Evolutionary conservation across 1,140 invertebrate genomes (phyloP).

Genomic region (Zaprionus ghesquierei): DNA sequence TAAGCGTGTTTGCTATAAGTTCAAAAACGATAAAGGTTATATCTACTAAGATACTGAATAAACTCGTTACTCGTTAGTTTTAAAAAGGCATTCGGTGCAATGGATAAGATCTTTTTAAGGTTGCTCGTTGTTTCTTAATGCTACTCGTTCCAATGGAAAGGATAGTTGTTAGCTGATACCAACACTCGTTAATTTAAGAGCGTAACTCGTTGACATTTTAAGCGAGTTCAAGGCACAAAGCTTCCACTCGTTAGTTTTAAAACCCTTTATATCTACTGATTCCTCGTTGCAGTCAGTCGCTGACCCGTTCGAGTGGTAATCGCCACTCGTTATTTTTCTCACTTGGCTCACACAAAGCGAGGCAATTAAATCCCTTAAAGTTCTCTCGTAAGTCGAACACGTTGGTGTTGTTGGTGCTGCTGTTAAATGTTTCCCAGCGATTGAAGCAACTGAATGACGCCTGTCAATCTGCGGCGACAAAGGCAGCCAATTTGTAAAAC

Average conservation of each 20-base stretch:
- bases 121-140: neutral
- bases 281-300: no score
- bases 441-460: neutral
- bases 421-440: neutral
- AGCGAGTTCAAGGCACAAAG: no score
- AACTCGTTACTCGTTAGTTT: neutral
- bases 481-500: neutral
- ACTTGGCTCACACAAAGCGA: neutral
- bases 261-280: no score
- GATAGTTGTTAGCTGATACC: neutral
- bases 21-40: constrained; percentile 52
- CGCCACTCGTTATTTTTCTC: neutral
- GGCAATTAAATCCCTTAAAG: neutral
- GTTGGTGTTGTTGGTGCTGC: neutral
- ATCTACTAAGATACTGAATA: constrained; percentile 33
- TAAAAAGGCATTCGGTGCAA: neutral
- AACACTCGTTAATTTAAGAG: neutral
- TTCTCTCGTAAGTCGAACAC: neutral
- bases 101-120: neutral
- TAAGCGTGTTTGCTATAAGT: constrained; percentile 62
- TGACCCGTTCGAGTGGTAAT: neutral
- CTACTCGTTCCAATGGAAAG: no score
- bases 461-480: neutral
- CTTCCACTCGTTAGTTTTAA: neutral
- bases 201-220: neutral